A percentile compares a stretch with the other conserved stretches of the same genome.
Conservation (phyloP, 2,888 invertebrate genomes). For the Apamea anceps region DNA sequence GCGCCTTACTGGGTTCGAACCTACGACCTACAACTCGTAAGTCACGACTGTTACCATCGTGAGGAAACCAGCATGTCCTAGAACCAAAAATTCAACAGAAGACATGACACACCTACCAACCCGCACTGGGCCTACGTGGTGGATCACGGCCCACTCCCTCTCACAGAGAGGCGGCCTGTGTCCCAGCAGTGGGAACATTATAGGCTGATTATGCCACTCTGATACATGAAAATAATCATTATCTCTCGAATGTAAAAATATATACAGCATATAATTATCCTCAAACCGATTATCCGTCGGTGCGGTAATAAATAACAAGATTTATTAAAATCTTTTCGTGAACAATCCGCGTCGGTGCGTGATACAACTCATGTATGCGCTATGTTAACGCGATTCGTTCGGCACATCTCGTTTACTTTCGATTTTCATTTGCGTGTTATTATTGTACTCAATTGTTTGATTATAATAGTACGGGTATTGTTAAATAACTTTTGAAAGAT, state of each 20-base stretch:
- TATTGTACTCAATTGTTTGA: not conserved
- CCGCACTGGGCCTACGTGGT: no score
- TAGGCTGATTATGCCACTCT: no score
- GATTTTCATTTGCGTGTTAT: slow-evolving; percentile 37
- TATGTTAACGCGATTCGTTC: slow-evolving; percentile 43
- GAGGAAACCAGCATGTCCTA: no score
- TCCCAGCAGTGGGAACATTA: no score
- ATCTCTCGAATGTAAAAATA: not conserved
- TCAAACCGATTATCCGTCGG: not conserved
- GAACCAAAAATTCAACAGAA: no score
- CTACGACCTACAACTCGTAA: no score
- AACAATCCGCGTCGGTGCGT: slow-evolving; percentile 9
- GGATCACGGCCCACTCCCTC: no score
- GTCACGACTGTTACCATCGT: no score
- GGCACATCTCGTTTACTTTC: slow-evolving; percentile 43
- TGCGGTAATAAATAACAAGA: slow-evolving; percentile 17
- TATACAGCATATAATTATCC: no score
- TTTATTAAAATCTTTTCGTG: not conserved
- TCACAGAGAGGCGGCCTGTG: no score
- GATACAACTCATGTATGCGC: slow-evolving; percentile 5
- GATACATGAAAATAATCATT: not conserved
- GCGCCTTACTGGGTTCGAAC: no score
- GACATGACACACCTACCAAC: no score
- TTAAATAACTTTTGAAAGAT: slow-evolving; percentile 17
- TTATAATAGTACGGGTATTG: not conserved